A percentile compares a stretch with the other conserved stretches of the same genome.
Evolutionary conservation across 2,113 vertebrate genomes (phyloP).

Genomic region (Cygnus buccinator): DNA sequence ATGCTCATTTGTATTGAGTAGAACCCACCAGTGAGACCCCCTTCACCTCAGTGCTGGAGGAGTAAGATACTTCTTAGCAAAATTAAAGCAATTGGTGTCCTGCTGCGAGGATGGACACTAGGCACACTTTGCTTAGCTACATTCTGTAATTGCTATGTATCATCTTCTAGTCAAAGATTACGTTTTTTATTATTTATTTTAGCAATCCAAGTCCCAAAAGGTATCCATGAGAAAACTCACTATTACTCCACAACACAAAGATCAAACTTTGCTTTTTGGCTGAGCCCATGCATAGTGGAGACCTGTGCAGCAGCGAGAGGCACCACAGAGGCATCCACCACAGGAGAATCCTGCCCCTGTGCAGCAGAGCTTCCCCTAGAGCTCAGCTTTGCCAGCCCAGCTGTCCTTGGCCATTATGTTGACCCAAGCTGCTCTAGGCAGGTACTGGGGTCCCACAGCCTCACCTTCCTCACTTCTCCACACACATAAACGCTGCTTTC

Average conservation of each 20-base stretch:
- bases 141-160: not conserved
- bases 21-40: not conserved
- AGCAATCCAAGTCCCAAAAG: not conserved
- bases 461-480: not conserved
- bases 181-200: not conserved
- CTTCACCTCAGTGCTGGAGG: not conserved
- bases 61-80: not conserved
- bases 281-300: rapidly evolving
- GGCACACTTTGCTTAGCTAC: not conserved
- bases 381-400: not conserved
- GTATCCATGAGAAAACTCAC: not conserved
- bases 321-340: rapidly evolving
- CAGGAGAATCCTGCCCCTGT: rapidly evolving
- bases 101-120: not conserved
- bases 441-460: not conserved
- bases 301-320: rapidly evolving
- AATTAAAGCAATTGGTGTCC: not conserved
- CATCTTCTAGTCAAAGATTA: not conserved
- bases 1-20: not conserved
- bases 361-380: not conserved
- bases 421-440: not conserved
- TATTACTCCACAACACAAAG: not conserved
- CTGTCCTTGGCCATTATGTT: not conserved
- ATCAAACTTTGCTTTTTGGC: not conserved
- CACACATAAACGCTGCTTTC: not conserved